Percentiles rank a stretch among this genome's conserved stretches.
phyloP scores from a whole-genome alignment of 2,113 vertebrate species.

The Machaerirhynchus nigripectus region DNA sequence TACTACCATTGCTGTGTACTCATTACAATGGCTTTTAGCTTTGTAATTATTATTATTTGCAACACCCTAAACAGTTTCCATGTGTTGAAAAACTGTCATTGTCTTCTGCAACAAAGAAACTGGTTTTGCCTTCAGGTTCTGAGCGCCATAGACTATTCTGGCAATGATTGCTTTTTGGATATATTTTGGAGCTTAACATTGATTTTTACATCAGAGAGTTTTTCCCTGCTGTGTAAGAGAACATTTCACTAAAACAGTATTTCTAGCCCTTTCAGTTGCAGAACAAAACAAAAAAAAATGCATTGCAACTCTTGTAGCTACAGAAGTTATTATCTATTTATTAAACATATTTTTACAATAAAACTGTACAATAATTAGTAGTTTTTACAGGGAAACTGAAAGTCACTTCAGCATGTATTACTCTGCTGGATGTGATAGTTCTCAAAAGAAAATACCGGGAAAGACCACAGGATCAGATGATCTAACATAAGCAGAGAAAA shows the following conservation, averaged over 20 bases:
- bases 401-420: background rate
- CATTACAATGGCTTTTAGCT: background rate
- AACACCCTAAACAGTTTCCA: background rate
- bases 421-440: background rate
- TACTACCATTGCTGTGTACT: background rate
- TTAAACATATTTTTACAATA: background rate
- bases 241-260: background rate
- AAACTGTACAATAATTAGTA: background rate
- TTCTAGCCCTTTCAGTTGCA: background rate
- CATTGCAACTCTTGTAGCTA: background rate
- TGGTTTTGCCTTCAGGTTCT: background rate
- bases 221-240: background rate
- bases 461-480: background rate
- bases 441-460: background rate
- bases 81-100: background rate
- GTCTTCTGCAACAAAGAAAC: constrained; percentile 17
- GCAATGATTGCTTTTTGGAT: background rate
- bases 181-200: background rate
- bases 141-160: background rate
- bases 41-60: background rate
- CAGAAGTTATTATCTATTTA: background rate
- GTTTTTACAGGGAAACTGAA: background rate
- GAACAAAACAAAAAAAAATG: background rate
- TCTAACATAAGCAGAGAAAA: background rate
- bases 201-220: background rate